Percentiles rank a stretch among this genome's conserved stretches.
These are phyloP conservation scores for Lepidonotus clava DNA, from an alignment of 2,888 invertebrate genomes.

Conservation along the genomic window DNA sequence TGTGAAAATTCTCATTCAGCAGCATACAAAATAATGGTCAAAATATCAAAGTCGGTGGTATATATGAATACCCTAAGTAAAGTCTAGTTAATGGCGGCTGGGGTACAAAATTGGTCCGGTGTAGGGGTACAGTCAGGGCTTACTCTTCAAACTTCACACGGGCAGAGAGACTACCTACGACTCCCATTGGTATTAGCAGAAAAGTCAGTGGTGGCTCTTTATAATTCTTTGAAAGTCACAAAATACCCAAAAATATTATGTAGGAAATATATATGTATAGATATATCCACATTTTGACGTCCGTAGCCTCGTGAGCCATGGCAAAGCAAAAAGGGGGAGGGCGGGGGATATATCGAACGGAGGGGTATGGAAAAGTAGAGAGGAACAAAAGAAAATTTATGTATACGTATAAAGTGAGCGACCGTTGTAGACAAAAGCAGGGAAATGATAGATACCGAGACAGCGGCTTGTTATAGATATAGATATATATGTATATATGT, in stretches of 20 bases:
- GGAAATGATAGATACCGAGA: slow-evolving; percentile 47
- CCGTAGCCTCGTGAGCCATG: neutral
- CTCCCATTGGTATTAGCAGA: slow-evolving; percentile 20
- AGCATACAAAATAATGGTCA: slow-evolving; percentile 37
- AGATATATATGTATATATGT: slow-evolving; percentile 46
- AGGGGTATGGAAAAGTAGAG: slow-evolving; percentile 47
- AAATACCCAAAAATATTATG: slow-evolving; percentile 54
- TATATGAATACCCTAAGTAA: slow-evolving; percentile 2
- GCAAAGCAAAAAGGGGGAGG: slow-evolving; percentile 39
- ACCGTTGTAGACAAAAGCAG: slow-evolving; percentile 50
- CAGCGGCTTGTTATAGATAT: slow-evolving; percentile 45
- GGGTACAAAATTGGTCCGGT: slow-evolving; percentile 47
- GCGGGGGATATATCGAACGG: slow-evolving; percentile 26
- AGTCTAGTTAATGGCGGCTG: neutral
- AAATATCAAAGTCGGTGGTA: slow-evolving; percentile 47
- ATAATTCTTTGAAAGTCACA: slow-evolving; percentile 43
- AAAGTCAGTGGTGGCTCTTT: neutral
- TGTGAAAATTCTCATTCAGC: slow-evolving; percentile 37
- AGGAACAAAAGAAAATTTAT: slow-evolving; percentile 51
- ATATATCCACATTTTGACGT: slow-evolving; percentile 39
- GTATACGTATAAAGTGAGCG: slow-evolving; percentile 44
- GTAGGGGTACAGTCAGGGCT: neutral
- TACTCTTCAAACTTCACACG: neutral
- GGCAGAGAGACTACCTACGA: slow-evolving; percentile 9
- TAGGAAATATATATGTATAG: slow-evolving; percentile 34